These are phyloP conservation scores for Bungarus multicinctus DNA, from an alignment of 2,113 vertebrate species.

Conservation along the genomic window DNA sequence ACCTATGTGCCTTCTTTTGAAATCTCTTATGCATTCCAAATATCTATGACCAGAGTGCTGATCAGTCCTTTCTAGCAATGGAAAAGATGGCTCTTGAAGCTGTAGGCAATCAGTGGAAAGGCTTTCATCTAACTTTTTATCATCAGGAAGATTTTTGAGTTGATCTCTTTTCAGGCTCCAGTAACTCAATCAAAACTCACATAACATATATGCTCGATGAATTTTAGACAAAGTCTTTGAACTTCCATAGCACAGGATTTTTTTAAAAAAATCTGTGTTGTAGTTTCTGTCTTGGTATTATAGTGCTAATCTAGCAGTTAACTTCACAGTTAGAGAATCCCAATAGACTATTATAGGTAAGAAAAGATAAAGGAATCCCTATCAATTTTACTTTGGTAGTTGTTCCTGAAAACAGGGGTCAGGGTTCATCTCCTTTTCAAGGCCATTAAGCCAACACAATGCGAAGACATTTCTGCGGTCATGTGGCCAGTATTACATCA, in stretches of 20 bases:
- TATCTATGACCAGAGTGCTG: neutral
- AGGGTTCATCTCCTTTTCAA: neutral
- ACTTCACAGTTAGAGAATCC: neutral
- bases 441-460: neutral
- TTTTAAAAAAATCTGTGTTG: neutral
- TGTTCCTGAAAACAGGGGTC: neutral
- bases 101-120: neutral
- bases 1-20: neutral
- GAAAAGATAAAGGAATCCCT: neutral
- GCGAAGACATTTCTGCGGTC: neutral
- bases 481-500: neutral
- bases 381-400: neutral
- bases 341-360: neutral
- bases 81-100: neutral
- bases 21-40: neutral
- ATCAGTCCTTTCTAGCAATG: neutral
- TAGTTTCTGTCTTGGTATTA: neutral
- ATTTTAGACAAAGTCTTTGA: neutral
- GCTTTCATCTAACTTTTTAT: neutral
- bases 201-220: neutral
- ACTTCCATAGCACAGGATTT: neutral
- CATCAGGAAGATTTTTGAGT: neutral
- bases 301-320: neutral
- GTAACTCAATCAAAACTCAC: accelerated
- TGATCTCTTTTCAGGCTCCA: neutral